Evolutionary conservation across 1,140 invertebrate species (phyloP), one percentile per base, ranked within the genome.

Genomic region (Harpegnathos saltator): DNA sequence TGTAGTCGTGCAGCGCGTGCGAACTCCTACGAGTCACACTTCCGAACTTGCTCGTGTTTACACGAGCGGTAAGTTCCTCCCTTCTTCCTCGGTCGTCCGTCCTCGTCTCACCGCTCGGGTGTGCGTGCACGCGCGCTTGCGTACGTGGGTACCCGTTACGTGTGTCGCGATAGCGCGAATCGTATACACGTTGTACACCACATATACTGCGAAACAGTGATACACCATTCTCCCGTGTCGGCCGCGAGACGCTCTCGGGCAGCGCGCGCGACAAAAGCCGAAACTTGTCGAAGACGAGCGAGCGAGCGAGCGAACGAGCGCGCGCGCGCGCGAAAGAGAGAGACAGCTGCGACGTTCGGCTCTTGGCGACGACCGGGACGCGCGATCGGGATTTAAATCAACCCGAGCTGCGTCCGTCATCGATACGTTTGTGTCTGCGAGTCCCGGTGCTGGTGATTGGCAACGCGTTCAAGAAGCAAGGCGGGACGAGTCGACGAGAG

Each of bases 301-400:
- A n/a, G n/a, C n/a, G n/a, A n/a, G n/a, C n/a, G n/a, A n/a, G n/a
- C n/a, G n/a, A n/a, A n/a, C n/a, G n/a, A n/a, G n/a, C n/a, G n/a
- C n/a, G n/a, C n/a, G n/a, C n/a, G n/a, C n/a, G n/a, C n/a, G n/a
- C n/a, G 52, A 62, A 19, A 74, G 69, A 84, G 63, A 78, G 48
- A 50, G 73, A 86, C 54, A 56, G 75, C 73, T 63, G 81, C 68
- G 56, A 72, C 75, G 61, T 83, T 54, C 65, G 65, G n/a, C n/a
- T n/a, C n/a, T n/a, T n/a, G n/a, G 58, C 69, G 77, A 69, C 85
- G 89, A 44, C 38, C 38, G 38, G 38, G 87, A 85, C 84, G 85
- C 85, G 71, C 82, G 87, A 77, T 85, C 80, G 75, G 33, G 33
- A 33, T 33, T 33, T 33, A 44, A 44, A 44, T 0, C 7, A 11